A percentile compares a stretch with the other conserved stretches of the same genome.
These are phyloP conservation scores for Melopsittacus undulatus DNA, from an alignment of 2,797 vertebrate species.

Conservation along the genomic window DNA sequence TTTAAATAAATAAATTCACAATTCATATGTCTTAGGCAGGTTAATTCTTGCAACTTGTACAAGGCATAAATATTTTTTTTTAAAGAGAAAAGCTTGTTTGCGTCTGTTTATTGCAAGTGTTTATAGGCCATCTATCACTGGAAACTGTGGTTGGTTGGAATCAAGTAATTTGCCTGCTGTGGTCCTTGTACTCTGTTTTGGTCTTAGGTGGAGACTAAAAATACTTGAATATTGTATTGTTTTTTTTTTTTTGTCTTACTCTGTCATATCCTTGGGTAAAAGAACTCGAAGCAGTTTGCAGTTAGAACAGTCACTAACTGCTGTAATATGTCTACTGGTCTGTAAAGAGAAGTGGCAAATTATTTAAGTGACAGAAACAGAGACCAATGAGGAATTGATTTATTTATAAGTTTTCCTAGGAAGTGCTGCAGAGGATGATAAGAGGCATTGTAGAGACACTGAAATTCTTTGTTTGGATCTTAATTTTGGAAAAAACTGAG, in stretches of 20 bases:
- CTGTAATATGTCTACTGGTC: background rate
- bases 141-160: background rate
- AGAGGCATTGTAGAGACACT: background rate
- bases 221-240: background rate
- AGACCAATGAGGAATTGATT: background rate
- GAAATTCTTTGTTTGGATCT: background rate
- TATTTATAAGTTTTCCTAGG: background rate
- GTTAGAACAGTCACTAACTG: background rate
- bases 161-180: background rate
- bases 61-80: background rate
- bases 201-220: background rate
- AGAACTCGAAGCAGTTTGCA: background rate
- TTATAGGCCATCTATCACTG: background rate
- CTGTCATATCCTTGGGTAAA: background rate
- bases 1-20: background rate
- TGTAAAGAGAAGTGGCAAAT: background rate
- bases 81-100: background rate
- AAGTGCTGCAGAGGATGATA: background rate
- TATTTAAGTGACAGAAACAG: background rate
- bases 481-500: background rate
- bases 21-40: background rate
- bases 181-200: background rate
- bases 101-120: background rate
- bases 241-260: background rate
- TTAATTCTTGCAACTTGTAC: background rate